A percentile compares a stretch with the other conserved stretches of the same genome.
Conservation (phyloP, 2,797 vertebrate genomes). For the Podargus strigoides region DNA sequence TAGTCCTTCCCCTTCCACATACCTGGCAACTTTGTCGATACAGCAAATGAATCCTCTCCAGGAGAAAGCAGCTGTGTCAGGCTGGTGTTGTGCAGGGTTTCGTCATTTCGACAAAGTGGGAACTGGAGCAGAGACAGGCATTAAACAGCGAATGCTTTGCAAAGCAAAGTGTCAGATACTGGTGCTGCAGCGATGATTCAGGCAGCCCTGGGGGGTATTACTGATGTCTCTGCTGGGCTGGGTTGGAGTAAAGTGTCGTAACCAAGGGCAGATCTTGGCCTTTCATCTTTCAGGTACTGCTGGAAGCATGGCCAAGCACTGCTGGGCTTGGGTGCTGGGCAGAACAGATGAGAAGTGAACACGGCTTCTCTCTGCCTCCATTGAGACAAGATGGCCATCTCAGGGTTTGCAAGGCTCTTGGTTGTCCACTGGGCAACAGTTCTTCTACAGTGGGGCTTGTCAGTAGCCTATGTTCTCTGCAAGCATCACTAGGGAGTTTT, state of each 20-base stretch:
- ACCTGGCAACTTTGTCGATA: slow-evolving; percentile 24
- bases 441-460: background rate
- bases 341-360: background rate
- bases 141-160: background rate
- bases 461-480: background rate
- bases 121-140: background rate
- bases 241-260: background rate
- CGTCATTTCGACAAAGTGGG: background rate
- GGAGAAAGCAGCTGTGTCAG: background rate
- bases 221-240: background rate
- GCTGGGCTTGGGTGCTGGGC: background rate
- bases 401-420: rapidly evolving
- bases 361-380: background rate
- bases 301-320: background rate
- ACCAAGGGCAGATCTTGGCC: background rate
- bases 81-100: background rate
- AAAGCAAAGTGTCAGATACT: background rate
- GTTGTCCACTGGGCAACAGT: background rate
- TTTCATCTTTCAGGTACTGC: background rate
- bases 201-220: background rate
- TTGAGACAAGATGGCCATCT: rapidly evolving
- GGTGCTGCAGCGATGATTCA: background rate
- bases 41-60: background rate
- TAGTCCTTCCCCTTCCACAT: slow-evolving; percentile 48
- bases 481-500: background rate